Evolutionary conservation across 2,113 vertebrate genomes (phyloP).

Genomic region (Furnarius figulus): DNA sequence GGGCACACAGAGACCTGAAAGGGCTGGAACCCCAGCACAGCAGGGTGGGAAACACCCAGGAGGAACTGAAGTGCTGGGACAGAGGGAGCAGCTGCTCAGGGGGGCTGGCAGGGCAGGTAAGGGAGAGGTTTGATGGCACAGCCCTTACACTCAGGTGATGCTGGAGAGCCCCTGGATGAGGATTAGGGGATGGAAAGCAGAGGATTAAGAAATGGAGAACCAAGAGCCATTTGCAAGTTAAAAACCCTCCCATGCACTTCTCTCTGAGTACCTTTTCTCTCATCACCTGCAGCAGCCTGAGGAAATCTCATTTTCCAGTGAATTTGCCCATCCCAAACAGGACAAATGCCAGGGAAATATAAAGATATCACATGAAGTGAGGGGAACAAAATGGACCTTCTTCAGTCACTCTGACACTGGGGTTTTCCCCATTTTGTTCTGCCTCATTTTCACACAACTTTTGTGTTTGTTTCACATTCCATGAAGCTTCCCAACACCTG

Average conservation of each 20-base stretch:
- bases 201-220: neutral
- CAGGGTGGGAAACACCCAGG: neutral
- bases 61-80: neutral
- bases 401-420: neutral
- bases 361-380: neutral
- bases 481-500: neutral
- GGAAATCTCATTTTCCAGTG: neutral
- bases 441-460: neutral
- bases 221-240: neutral
- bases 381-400: neutral
- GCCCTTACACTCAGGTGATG: neutral
- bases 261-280: neutral
- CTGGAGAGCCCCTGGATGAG: neutral
- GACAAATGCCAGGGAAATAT: neutral
- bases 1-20: fast-evolving
- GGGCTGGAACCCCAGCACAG: neutral
- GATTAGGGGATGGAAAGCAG: neutral
- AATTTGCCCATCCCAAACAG: neutral
- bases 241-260: too few relatives aligned
- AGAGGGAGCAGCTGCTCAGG: neutral
- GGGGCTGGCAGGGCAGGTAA: neutral
- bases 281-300: neutral
- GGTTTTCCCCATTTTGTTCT: neutral
- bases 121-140: neutral
- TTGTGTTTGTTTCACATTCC: neutral